Evolutionary conservation across 1,140 invertebrate genomes (phyloP).

Genomic region (Euwallacea fornicatus): DNA sequence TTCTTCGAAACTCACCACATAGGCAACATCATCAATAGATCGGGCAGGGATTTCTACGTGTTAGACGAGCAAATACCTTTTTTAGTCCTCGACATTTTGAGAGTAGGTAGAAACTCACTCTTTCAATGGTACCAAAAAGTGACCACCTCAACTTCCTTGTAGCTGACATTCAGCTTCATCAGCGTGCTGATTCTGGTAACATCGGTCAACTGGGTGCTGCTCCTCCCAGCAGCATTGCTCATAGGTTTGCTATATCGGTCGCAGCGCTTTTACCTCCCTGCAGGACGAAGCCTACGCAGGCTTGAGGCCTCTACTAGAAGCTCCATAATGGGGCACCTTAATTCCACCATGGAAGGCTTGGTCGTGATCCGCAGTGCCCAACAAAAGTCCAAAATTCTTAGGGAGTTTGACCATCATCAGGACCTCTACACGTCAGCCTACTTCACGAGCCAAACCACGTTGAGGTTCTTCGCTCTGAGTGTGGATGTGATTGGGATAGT

Average conservation of each 20-base stretch:
- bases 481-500: slow-evolving; percentile 74
- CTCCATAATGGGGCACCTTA: slow-evolving; percentile 72
- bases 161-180: slow-evolving; percentile 28
- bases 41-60: slow-evolving; percentile 42
- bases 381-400: slow-evolving; percentile 59
- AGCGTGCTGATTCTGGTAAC: slow-evolving; percentile 37
- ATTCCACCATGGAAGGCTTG: slow-evolving; percentile 65
- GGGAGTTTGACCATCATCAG: slow-evolving; percentile 63
- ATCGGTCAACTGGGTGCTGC: slow-evolving; percentile 31
- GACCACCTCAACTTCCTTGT: slow-evolving; percentile 6
- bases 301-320: slow-evolving; percentile 63
- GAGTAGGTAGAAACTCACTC: slow-evolving; percentile 46
- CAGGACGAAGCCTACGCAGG: slow-evolving; percentile 66
- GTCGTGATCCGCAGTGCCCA: slow-evolving; percentile 67
- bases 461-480: slow-evolving; percentile 72
- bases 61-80: slow-evolving; percentile 44
- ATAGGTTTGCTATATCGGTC: slow-evolving; percentile 58
- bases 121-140: slow-evolving; percentile 44
- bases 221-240: slow-evolving; percentile 56
- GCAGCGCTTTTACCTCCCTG: slow-evolving; percentile 61
- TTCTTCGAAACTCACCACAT: slow-evolving; percentile 46
- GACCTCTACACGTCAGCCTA: slow-evolving; percentile 66
- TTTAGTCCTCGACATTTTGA: slow-evolving; percentile 39
- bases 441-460: slow-evolving; percentile 67
- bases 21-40: slow-evolving; percentile 47